phyloP scores from a whole-genome alignment of 2,113 vertebrate genomes.

The Furnarius figulus region DNA sequence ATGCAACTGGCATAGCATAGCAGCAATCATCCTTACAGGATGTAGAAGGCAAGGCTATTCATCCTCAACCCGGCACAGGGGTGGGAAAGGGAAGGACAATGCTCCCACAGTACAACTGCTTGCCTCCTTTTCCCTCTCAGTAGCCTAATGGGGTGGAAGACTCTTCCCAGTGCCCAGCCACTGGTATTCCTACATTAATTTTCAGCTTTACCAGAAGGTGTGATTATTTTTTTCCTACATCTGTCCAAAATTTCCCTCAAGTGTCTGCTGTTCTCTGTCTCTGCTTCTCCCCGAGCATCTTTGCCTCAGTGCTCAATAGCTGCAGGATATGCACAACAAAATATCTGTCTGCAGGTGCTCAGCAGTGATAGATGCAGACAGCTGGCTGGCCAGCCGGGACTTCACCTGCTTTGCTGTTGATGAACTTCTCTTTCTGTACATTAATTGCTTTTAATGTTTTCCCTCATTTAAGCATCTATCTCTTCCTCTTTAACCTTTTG shows the following conservation, averaged over 20 bases:
- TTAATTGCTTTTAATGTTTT: slow-evolving; percentile 28
- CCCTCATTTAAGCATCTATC: neutral
- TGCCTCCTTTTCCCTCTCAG: neutral
- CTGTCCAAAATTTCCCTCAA: neutral
- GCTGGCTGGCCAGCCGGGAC: slow-evolving; percentile 1
- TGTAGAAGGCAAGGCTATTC: neutral
- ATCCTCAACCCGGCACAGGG: neutral
- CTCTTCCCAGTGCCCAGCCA: neutral
- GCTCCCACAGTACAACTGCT: neutral
- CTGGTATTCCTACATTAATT: neutral
- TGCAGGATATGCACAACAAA: neutral
- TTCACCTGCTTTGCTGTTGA: slow-evolving; percentile 47
- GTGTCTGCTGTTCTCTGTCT: neutral
- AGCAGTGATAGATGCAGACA: slow-evolving; percentile 36
- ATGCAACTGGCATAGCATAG: neutral
- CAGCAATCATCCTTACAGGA: slow-evolving; percentile 16
- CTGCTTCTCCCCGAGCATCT: neutral
- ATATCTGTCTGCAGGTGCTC: slow-evolving; percentile 15
- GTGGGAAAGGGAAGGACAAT: neutral
- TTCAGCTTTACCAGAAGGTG: neutral
- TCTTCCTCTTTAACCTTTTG: neutral
- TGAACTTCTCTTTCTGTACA: neutral
- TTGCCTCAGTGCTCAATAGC: neutral
- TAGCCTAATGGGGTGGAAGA: neutral
- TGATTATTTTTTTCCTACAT: neutral